Evolutionary conservation across 2,888 invertebrate species (phyloP).

Genomic region (Brachylomia viminalis): DNA sequence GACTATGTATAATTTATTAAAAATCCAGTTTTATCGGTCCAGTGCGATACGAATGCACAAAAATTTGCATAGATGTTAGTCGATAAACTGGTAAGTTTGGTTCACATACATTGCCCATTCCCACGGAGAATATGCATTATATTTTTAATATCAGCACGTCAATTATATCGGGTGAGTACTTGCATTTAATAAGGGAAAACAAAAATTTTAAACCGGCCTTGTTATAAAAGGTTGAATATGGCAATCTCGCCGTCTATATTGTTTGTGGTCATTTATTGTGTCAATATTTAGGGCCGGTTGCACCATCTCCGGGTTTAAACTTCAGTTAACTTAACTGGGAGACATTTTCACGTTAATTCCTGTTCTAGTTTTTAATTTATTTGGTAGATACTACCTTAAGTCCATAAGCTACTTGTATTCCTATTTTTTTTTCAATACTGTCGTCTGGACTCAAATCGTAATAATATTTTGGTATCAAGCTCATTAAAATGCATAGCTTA

Average conservation of each 20-base stretch:
- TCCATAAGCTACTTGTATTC: too few relatives aligned
- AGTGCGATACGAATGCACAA: conserved; percentile 70
- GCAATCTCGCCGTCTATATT: background rate
- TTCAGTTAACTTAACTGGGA: background rate
- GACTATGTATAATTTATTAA: conserved; percentile 61
- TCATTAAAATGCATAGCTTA: conserved; percentile 64
- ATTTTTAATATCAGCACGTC: conserved; percentile 59
- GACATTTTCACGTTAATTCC: background rate
- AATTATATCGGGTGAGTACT: conserved; percentile 44
- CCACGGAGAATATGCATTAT: conserved; percentile 65
- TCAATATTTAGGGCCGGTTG: conserved; percentile 20
- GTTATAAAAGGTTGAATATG: conserved; percentile 26
- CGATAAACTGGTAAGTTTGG: conserved; percentile 84
- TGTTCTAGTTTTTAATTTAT: background rate
- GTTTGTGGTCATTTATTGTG: background rate
- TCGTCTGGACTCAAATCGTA: background rate
- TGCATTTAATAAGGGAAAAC: conserved; percentile 41
- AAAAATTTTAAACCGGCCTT: conserved; percentile 14
- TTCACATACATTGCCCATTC: conserved; percentile 71
- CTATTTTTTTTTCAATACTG: background rate
- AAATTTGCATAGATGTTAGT: conserved; percentile 84
- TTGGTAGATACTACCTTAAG: background rate
- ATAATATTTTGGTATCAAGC: conserved; percentile 41
- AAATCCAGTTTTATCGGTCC: conserved; percentile 74
- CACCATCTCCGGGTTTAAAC: background rate